Evolutionary conservation across 1,140 invertebrate species (phyloP).

Genomic region (Aphelenchoides avenae): DNA sequence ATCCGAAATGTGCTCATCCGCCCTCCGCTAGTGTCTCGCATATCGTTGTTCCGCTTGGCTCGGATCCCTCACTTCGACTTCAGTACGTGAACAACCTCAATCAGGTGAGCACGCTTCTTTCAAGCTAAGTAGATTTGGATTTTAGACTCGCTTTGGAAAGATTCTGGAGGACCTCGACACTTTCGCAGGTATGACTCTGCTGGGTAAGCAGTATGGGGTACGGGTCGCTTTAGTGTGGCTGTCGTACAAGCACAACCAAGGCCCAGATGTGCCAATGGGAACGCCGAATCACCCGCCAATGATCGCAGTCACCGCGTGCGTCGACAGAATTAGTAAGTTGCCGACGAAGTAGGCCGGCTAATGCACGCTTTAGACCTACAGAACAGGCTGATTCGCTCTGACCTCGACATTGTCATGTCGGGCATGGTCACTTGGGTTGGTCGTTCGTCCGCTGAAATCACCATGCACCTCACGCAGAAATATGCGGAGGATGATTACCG

Average conservation of each 20-base stretch:
- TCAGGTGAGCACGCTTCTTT: too few species aligned
- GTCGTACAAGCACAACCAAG: slow-evolving; percentile 69
- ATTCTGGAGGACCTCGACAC: slow-evolving; percentile 76
- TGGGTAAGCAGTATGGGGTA: too few species aligned
- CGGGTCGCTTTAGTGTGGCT: slow-evolving; percentile 63
- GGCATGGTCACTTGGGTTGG: slow-evolving; percentile 76
- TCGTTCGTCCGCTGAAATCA: slow-evolving; percentile 70
- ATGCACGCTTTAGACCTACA: slow-evolving; percentile 52
- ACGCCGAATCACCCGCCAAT: slow-evolving; percentile 65
- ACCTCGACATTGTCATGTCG: slow-evolving; percentile 69
- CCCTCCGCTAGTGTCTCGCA: slow-evolving; percentile 67
- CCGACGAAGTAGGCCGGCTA: too few species aligned
- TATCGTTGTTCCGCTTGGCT: slow-evolving; percentile 70
- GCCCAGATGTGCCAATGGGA: slow-evolving; percentile 60
- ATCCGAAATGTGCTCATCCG: slow-evolving; percentile 27
- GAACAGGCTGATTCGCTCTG: slow-evolving; percentile 59
- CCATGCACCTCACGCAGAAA: slow-evolving; percentile 70
- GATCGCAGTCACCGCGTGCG: slow-evolving; percentile 72
- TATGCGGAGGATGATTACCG: slow-evolving; percentile 57
- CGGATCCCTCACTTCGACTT: slow-evolving; percentile 66
- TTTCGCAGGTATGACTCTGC: slow-evolving; percentile 68
- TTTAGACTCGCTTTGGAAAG: slow-evolving; percentile 70
- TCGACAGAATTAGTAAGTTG: slow-evolving; percentile 68
- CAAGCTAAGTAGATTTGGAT: too few species aligned
- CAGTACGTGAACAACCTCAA: slow-evolving; percentile 70